These are phyloP conservation scores for Poeciliopsis turrubarensis DNA, from an alignment of 2,113 vertebrate species.

Conservation along the genomic window DNA sequence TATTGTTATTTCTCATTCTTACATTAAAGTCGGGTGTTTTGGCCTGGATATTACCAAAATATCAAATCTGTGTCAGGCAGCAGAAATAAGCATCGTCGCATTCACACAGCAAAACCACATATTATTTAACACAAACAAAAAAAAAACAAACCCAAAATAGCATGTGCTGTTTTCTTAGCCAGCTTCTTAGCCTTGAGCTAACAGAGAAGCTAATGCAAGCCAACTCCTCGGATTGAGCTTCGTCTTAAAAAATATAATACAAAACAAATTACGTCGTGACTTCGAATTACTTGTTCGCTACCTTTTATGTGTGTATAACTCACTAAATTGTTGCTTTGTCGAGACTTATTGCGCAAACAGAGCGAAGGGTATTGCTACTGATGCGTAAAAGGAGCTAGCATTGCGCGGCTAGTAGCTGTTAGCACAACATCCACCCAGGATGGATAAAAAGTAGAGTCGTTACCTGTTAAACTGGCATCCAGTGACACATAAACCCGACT, in stretches of 20 bases:
- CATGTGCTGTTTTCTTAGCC: not conserved
- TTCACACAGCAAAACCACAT: not conserved
- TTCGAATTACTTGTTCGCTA: not conserved
- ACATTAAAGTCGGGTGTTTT: not conserved
- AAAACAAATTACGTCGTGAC: not conserved
- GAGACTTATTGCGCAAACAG: not conserved
- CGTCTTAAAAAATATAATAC: not conserved
- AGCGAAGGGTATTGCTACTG: not conserved
- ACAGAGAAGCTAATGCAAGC: not conserved
- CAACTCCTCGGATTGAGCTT: not conserved
- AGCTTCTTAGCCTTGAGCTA: not conserved
- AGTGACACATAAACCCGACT: not conserved
- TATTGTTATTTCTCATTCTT: not conserved
- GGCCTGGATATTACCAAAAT: not conserved
- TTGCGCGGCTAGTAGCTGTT: conserved; percentile 27
- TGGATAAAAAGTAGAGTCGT: not conserved
- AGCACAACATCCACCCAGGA: not conserved
- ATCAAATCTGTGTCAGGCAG: not conserved
- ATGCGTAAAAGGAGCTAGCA: conserved; percentile 1
- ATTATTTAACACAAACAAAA: not conserved
- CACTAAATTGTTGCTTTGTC: not conserved
- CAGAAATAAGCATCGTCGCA: not conserved
- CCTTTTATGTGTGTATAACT: too few relatives aligned
- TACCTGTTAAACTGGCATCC: conserved; percentile 26
- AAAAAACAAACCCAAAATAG: not conserved